phyloP scores from a whole-genome alignment of 2,113 vertebrate genomes.

The Aptenodytes patagonicus region DNA sequence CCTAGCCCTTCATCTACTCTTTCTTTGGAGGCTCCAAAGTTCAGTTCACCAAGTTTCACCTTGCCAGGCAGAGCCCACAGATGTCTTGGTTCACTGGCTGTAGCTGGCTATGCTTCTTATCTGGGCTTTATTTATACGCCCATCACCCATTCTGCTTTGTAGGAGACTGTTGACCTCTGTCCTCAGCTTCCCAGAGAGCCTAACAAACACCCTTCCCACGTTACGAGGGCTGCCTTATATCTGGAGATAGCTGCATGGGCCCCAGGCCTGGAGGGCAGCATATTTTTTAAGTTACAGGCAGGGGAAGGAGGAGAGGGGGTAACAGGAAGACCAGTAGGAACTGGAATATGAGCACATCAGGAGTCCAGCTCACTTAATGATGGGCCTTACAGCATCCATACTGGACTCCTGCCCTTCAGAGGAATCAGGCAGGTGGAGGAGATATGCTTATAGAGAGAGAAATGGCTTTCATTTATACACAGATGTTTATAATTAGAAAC shows the following conservation, averaged over 20 bases:
- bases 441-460: not conserved
- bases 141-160: fast-evolving
- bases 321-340: not conserved
- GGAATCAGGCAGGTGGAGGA: not conserved
- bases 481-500: not conserved
- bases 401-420: not conserved
- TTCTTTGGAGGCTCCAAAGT: not conserved
- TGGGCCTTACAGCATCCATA: not conserved
- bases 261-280: not conserved
- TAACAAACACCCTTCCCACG: not conserved
- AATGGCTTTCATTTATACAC: not conserved
- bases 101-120: not conserved
- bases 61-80: not conserved
- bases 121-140: not conserved
- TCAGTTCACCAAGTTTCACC: not conserved
- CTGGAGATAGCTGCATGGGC: not conserved
- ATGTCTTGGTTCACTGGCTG: not conserved
- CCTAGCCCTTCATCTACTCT: not conserved
- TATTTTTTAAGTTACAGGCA: not conserved
- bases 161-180: not conserved
- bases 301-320: not conserved
- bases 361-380: not conserved
- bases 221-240: not conserved
- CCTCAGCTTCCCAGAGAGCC: not conserved
- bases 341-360: not conserved